Evolutionary conservation across 2,797 vertebrate species (phyloP).

Genomic region (Synaphobranchus kaupii): DNA sequence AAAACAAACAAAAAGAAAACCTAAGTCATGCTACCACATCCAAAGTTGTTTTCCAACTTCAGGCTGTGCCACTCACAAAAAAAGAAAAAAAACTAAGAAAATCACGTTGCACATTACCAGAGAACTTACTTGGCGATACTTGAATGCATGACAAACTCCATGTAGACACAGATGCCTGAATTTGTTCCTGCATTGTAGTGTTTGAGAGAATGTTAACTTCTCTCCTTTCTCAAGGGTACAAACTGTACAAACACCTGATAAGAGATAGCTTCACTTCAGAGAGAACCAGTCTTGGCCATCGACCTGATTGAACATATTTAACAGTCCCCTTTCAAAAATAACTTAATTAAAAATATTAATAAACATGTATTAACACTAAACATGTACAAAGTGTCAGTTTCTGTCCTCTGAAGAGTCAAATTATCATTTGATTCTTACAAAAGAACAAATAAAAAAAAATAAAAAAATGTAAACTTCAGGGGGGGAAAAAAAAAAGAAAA

Average conservation of each 20-base stretch:
- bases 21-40: not conserved
- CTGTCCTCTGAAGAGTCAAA: not conserved
- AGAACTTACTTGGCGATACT: not conserved
- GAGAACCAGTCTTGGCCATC: constrained; percentile 31
- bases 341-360: not conserved
- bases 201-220: not conserved
- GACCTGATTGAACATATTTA: constrained; percentile 39
- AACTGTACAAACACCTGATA: constrained; percentile 7
- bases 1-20: not conserved
- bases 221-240: not conserved
- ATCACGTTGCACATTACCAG: not conserved
- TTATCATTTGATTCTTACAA: constrained; percentile 5
- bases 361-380: not conserved
- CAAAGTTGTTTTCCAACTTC: not conserved
- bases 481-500: not conserved
- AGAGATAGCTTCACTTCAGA: constrained; percentile 25
- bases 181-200: not conserved
- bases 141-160: constrained; percentile 2
- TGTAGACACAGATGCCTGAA: constrained; percentile 3
- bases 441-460: not conserved
- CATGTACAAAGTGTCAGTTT: constrained; percentile 5
- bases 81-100: not conserved
- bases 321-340: constrained; percentile 35
- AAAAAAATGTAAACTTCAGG: constrained; percentile 3
- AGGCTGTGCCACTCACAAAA: not conserved